Evolutionary conservation across 2,888 invertebrate species (phyloP).

Genomic region (Eurois occulta): DNA sequence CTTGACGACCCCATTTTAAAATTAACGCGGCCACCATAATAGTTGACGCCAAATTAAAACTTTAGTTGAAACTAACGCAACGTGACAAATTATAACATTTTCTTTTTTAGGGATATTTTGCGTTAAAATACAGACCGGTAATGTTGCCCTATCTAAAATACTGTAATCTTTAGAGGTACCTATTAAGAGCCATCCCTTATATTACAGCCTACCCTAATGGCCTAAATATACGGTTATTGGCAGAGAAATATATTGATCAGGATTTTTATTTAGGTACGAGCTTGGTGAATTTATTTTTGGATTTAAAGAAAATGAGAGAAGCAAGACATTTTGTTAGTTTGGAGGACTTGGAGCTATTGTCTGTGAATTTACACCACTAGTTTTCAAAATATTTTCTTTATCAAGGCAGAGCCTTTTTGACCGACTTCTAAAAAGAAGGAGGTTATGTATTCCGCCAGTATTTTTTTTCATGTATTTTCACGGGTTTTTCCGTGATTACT

Average conservation of each 20-base stretch:
- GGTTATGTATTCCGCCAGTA: too few relatives aligned
- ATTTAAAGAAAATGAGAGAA: not conserved
- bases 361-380: not conserved
- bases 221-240: constrained; percentile 70
- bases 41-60: constrained; percentile 40
- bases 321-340: not conserved
- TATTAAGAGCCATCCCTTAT: constrained; percentile 60
- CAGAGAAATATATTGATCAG: constrained; percentile 61
- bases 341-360: not conserved
- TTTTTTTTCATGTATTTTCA: too few relatives aligned
- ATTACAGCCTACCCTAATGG: constrained; percentile 57
- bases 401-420: not conserved
- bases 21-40: constrained; percentile 1
- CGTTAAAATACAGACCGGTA: constrained; percentile 2
- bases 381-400: not conserved
- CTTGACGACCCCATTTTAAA: constrained; percentile 6
- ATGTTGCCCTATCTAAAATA: constrained; percentile 48
- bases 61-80: constrained; percentile 12
- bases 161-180: constrained; percentile 36
- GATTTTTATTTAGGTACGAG: constrained; percentile 45
- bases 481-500: too few relatives aligned
- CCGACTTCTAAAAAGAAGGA: too few relatives aligned
- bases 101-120: not conserved
- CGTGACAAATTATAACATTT: constrained; percentile 1
- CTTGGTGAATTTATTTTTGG: constrained; percentile 13